A percentile compares a stretch with the other conserved stretches of the same genome.
Evolutionary conservation across 2,113 vertebrate species (phyloP).

Genomic region (Camelus dromedarius): DNA sequence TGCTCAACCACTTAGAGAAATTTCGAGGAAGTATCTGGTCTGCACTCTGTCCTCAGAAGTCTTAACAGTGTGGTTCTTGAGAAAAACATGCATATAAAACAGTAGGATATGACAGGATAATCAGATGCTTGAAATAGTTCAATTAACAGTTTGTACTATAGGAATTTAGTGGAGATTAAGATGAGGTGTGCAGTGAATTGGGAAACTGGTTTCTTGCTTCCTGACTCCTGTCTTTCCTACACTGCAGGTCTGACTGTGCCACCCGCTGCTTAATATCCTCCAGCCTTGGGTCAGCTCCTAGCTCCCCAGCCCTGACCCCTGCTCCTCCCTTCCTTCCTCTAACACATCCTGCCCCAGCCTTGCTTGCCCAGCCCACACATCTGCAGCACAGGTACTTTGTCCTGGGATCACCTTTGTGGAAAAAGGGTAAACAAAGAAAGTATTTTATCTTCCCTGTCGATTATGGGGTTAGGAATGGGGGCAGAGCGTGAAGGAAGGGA

Average conservation of each 20-base stretch:
- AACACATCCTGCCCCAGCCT: not conserved
- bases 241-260: not conserved
- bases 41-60: not conserved
- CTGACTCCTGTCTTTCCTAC: not conserved
- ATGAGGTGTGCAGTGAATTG: not conserved
- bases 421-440: not conserved
- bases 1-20: not conserved
- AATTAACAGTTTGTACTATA: not conserved
- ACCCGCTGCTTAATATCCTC: not conserved
- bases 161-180: not conserved
- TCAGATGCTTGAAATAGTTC: not conserved
- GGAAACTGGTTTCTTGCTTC: slow-evolving; percentile 5
- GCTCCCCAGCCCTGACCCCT: not conserved
- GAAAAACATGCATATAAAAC: not conserved
- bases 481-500: not conserved
- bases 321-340: not conserved
- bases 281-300: accelerated
- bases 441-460: not conserved
- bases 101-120: not conserved
- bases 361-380: not conserved
- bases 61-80: not conserved
- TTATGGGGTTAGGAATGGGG: not conserved
- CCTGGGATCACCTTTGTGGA: not conserved
- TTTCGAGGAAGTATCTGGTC: not conserved
- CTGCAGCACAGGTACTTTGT: not conserved